A percentile compares a stretch with the other conserved stretches of the same genome.
These are phyloP conservation scores for Drosophila hawaiiensis DNA, from an alignment of 2,888 invertebrate species.

Conservation along the genomic window DNA sequence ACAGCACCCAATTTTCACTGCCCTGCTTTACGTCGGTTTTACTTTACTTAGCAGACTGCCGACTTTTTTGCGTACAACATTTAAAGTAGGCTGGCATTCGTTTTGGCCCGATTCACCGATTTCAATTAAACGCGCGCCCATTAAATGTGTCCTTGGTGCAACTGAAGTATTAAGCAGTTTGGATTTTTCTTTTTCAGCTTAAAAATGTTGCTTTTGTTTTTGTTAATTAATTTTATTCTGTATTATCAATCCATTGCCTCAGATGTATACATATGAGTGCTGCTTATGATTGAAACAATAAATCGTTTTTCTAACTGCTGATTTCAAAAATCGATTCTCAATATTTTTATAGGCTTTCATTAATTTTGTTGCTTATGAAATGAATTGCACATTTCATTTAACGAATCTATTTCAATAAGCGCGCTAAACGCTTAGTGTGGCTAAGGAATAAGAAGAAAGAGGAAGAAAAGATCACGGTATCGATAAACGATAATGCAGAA, in stretches of 20 bases:
- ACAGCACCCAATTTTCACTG: conserved; percentile 3
- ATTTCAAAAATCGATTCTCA: not conserved
- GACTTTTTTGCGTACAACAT: conserved; percentile 36
- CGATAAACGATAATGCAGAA: not conserved
- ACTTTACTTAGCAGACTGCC: conserved; percentile 27
- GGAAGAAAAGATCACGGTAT: not conserved
- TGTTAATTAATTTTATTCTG: not conserved
- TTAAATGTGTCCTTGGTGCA: conserved; percentile 1
- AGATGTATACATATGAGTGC: not conserved
- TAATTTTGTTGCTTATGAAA: not conserved
- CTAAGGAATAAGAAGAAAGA: not conserved
- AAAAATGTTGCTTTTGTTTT: not conserved
- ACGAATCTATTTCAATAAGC: not conserved
- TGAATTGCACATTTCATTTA: not conserved
- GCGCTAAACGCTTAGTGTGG: not conserved
- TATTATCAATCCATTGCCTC: not conserved
- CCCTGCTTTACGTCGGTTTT: conserved; percentile 16
- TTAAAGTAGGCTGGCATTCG: conserved; percentile 47
- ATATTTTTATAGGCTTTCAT: not conserved
- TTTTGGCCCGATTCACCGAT: conserved; percentile 13
- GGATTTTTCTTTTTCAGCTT: not conserved
- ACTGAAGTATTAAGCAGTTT: not conserved
- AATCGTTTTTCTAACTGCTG: not conserved
- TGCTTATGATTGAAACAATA: not conserved
- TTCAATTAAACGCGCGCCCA: conserved; percentile 25